These are phyloP conservation scores for Drosophila longiperda DNA, from an alignment of 2,888 invertebrate genomes.

Conservation along the genomic window DNA sequence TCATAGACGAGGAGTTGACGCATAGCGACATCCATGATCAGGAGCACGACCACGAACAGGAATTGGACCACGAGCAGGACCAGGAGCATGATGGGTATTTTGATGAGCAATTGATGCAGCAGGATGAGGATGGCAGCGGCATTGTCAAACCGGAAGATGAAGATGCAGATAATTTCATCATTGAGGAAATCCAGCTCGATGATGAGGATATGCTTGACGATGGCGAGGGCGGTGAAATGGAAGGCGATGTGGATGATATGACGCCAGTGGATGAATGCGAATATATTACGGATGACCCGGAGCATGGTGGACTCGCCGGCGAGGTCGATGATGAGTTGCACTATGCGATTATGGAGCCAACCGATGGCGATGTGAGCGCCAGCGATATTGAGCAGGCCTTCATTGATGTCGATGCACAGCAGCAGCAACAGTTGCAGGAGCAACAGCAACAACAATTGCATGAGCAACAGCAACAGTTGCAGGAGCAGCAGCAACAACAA, in stretches of 20 bases:
- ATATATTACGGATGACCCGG: conserved; percentile 69
- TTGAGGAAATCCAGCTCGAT: conserved; percentile 82
- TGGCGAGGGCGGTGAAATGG: conserved; percentile 53
- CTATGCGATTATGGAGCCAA: conserved; percentile 78
- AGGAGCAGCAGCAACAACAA: conserved; percentile 39
- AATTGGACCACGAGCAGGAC: conserved; percentile 74
- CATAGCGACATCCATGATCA: conserved; percentile 79
- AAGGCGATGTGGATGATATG: conserved; percentile 64
- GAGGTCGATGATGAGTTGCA: conserved; percentile 77
- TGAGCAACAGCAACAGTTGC: conserved; percentile 22
- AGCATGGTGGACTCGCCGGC: conserved; percentile 63
- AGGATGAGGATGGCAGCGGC: conserved; percentile 52
- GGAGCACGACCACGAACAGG: conserved; percentile 53
- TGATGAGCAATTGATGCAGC: conserved; percentile 68
- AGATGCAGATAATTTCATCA: conserved; percentile 78
- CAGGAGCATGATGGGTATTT: conserved; percentile 65
- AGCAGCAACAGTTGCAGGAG: conserved; percentile 33
- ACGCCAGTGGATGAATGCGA: conserved; percentile 75
- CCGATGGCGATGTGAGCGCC: conserved; percentile 69
- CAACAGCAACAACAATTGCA: conserved; percentile 26
- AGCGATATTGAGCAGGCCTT: conserved; percentile 74
- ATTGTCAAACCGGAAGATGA: conserved; percentile 72
- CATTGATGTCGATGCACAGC: conserved; percentile 55
- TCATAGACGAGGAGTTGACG: conserved; percentile 81
- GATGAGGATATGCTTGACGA: conserved; percentile 82